Percentiles rank a stretch among this genome's conserved stretches.
These are phyloP conservation scores for Rhopalosiphum padi DNA, from an alignment of 1,140 invertebrate species.

Conservation along the genomic window DNA sequence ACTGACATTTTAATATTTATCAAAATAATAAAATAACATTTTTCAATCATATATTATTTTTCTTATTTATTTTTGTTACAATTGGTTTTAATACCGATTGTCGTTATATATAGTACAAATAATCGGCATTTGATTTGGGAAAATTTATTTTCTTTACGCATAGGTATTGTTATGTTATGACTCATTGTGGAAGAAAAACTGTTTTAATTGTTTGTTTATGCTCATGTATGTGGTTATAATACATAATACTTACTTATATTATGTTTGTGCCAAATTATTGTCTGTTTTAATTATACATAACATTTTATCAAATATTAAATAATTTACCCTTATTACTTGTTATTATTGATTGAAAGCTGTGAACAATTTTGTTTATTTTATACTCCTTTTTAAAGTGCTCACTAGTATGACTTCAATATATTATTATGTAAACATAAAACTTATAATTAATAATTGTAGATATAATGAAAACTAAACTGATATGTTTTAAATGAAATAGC, in stretches of 20 bases:
- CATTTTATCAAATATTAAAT: background rate
- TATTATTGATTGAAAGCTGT: background rate
- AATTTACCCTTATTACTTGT: background rate
- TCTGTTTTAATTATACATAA: background rate
- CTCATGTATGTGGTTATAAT: background rate
- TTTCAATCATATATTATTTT: conserved; percentile 19
- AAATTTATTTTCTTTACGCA: background rate
- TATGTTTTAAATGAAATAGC: background rate
- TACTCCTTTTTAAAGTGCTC: background rate
- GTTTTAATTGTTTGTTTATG: background rate
- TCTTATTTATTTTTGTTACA: background rate
- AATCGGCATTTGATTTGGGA: background rate
- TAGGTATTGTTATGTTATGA: background rate
- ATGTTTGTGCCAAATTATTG: background rate
- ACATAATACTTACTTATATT: background rate
- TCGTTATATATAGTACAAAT: background rate
- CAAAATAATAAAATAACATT: conserved; percentile 40
- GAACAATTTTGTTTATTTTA: background rate
- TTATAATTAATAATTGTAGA: too few relatives aligned
- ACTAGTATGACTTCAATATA: background rate
- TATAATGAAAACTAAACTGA: too few relatives aligned
- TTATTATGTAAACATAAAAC: background rate
- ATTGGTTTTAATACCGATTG: background rate
- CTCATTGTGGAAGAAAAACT: background rate
- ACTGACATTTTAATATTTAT: conserved; percentile 34